phyloP scores from a whole-genome alignment of 2,888 invertebrate species.

The Malachius bipustulatus region DNA sequence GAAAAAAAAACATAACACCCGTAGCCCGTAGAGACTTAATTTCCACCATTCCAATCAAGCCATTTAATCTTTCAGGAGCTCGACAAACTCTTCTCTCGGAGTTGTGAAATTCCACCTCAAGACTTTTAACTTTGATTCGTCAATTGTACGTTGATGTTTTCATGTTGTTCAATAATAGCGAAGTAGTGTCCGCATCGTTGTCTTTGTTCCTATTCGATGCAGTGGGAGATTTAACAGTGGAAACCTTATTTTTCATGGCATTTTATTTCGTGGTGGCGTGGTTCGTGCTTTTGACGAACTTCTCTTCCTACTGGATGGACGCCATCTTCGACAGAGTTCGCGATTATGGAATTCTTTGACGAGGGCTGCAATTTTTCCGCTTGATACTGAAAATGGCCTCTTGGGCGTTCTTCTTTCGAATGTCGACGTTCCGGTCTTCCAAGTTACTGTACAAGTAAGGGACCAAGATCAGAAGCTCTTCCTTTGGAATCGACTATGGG shows the following conservation, averaged over 20 bases:
- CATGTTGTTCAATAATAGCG: constrained; percentile 68
- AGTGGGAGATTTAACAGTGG: too few relatives aligned
- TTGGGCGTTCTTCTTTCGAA: constrained; percentile 78
- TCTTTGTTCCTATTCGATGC: constrained; percentile 59
- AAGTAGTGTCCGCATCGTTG: constrained; percentile 72
- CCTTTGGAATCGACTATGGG: constrained; percentile 62
- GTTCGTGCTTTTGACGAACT: too few relatives aligned
- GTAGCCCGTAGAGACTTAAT: too few relatives aligned
- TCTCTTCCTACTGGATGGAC: too few relatives aligned
- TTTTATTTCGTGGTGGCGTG: too few relatives aligned
- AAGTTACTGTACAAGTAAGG: constrained; percentile 68
- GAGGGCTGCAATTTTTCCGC: too few relatives aligned
- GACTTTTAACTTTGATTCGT: constrained; percentile 86
- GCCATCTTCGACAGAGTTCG: too few relatives aligned
- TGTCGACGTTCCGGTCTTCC: constrained; percentile 85
- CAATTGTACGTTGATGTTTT: constrained; percentile 88
- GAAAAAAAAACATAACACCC: too few relatives aligned
- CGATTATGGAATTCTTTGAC: too few relatives aligned
- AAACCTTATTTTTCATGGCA: too few relatives aligned
- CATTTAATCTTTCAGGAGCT: constrained; percentile 86
- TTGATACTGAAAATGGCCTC: constrained; percentile 84
- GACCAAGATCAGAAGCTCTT: constrained; percentile 68
- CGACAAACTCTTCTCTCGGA: constrained; percentile 88
- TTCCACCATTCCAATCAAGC: too few relatives aligned
- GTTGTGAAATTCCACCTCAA: constrained; percentile 93